Evolutionary conservation across 2,113 vertebrate species (phyloP).

Genomic region (Cavia porcellus): DNA sequence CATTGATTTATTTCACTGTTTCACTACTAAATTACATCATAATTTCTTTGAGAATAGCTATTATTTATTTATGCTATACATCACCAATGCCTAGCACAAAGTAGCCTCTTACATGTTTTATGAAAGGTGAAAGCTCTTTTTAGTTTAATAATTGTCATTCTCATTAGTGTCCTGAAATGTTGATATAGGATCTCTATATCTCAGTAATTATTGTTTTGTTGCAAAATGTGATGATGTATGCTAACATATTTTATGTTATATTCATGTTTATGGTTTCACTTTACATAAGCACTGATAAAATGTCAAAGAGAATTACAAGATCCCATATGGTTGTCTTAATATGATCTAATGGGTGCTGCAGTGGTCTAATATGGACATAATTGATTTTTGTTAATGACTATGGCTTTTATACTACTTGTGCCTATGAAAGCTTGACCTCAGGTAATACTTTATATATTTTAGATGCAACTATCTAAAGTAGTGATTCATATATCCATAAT

Average conservation of each 20-base stretch:
- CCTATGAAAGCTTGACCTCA: neutral
- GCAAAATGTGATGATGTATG: conserved; percentile 54
- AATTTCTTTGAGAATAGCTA: neutral
- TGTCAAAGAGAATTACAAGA: conserved; percentile 1
- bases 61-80: conserved; percentile 18
- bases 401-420: neutral
- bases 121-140: conserved; percentile 19
- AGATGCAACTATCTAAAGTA: neutral
- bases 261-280: conserved; percentile 61
- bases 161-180: conserved; percentile 42
- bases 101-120: conserved; percentile 11
- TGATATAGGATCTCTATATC: conserved; percentile 63
- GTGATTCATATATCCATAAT: neutral
- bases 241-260: neutral
- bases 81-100: neutral
- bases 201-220: conserved; percentile 54
- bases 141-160: conserved; percentile 28
- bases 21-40: neutral
- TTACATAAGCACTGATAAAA: conserved; percentile 55
- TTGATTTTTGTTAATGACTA: neutral
- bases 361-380: conserved; percentile 32
- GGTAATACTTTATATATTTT: neutral
- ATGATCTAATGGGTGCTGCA: neutral
- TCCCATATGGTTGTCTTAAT: neutral
- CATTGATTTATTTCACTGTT: conserved; percentile 19